A percentile compares a stretch with the other conserved stretches of the same genome.
These are phyloP conservation scores for Centrocercus urophasianus DNA, from an alignment of 2,113 vertebrate genomes.

Conservation along the genomic window DNA sequence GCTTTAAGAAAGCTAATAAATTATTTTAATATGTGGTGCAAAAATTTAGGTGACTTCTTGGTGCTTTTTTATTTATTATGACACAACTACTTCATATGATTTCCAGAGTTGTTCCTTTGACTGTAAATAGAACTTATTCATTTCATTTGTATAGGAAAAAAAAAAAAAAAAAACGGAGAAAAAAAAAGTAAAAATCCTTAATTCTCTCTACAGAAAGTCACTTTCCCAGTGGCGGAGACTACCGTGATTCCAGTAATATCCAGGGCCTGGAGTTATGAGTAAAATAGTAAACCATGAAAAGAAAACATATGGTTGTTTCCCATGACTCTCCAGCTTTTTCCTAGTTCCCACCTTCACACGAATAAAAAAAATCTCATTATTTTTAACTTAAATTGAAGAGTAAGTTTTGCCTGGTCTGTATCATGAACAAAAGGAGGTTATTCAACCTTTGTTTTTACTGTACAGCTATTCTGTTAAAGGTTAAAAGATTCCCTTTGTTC, in stretches of 20 bases:
- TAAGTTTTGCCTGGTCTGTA: background rate
- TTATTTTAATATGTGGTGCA: background rate
- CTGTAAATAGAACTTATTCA: background rate
- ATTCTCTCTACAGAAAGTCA: background rate
- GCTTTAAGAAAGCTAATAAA: background rate
- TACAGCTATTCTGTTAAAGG: background rate
- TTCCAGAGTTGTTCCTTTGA: background rate
- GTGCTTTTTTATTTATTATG: background rate
- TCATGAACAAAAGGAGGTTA: background rate
- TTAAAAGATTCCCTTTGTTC: background rate
- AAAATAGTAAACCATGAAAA: constrained; percentile 42
- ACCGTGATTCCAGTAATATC: constrained; percentile 1
- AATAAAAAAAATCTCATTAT: background rate
- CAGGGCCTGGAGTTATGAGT: constrained; percentile 25
- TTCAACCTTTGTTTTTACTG: background rate
- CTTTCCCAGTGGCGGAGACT: background rate
- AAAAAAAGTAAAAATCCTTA: background rate
- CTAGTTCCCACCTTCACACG: background rate
- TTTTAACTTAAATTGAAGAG: background rate
- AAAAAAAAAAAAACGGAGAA: background rate
- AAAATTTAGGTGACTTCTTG: background rate
- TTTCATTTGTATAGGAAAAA: background rate
- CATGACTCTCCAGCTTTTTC: constrained; percentile 36
- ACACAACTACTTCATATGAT: background rate
- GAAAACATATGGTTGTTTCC: constrained; percentile 38